These are phyloP conservation scores for Oscheius sp. DNA, from an alignment of 2,888 invertebrate species.

Conservation along the genomic window DNA sequence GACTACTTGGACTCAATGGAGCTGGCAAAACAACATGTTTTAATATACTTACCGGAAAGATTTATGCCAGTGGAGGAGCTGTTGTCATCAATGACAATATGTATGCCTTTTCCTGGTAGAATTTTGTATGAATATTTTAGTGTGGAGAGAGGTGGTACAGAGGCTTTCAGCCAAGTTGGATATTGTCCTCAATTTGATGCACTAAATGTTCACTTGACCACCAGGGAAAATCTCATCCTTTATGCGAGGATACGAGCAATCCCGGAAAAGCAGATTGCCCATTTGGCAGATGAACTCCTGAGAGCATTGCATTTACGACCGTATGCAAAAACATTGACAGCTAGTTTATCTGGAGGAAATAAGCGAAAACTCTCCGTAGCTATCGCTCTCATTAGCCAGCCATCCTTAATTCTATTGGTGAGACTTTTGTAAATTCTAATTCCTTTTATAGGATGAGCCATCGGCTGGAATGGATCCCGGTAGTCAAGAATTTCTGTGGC, in stretches of 20 bases:
- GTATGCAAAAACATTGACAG: slow-evolving; percentile 74
- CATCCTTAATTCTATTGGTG: slow-evolving; percentile 80
- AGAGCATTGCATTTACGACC: slow-evolving; percentile 78
- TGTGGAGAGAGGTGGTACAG: not conserved
- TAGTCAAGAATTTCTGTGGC: slow-evolving; percentile 80
- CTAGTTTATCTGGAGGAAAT: slow-evolving; percentile 82
- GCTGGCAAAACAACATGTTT: slow-evolving; percentile 88
- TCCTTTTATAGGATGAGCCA: slow-evolving; percentile 58
- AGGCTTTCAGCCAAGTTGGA: slow-evolving; percentile 76
- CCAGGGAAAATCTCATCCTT: slow-evolving; percentile 81
- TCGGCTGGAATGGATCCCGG: slow-evolving; percentile 78
- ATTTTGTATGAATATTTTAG: too few relatives aligned
- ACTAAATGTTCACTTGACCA: slow-evolving; percentile 83
- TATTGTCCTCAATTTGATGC: slow-evolving; percentile 94
- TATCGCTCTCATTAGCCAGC: slow-evolving; percentile 82
- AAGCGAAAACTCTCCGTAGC: slow-evolving; percentile 85
- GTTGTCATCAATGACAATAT: slow-evolving; percentile 75
- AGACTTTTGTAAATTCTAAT: slow-evolving; percentile 51
- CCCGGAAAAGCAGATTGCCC: not conserved
- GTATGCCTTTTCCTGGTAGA: not conserved
- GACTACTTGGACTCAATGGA: slow-evolving; percentile 85
- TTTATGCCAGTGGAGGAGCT: slow-evolving; percentile 75
- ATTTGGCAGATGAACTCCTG: slow-evolving; percentile 43
- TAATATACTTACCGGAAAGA: slow-evolving; percentile 79
- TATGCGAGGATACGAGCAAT: not conserved